A percentile compares a stretch with the other conserved stretches of the same genome.
Evolutionary conservation across 1,140 invertebrate genomes (phyloP).

Genomic region (Caenorhabditis tropicalis): DNA sequence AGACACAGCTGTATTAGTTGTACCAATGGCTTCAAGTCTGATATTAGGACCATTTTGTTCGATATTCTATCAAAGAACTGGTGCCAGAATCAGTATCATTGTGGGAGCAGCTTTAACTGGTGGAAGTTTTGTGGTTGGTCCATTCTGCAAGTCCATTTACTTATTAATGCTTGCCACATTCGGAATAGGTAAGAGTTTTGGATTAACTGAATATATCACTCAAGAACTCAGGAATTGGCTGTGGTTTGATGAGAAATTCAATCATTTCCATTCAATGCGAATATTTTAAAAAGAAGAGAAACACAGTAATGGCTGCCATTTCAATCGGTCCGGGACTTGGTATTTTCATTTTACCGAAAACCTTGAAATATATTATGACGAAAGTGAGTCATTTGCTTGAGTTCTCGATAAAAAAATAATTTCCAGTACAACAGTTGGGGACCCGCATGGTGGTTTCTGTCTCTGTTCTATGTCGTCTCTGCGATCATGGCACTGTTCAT

Average conservation of each 20-base stretch:
- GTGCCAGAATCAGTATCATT: slow-evolving; percentile 41
- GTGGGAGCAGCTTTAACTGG: slow-evolving; percentile 25
- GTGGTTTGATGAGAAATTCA: slow-evolving; percentile 48
- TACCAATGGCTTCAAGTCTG: slow-evolving; percentile 12
- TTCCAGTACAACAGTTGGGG: slow-evolving; percentile 42
- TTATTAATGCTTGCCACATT: slow-evolving; percentile 2
- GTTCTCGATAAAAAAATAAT: not conserved
- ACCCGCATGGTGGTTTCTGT: slow-evolving; percentile 27
- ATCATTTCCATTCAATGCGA: slow-evolving; percentile 50
- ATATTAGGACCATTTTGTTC: slow-evolving; percentile 43
- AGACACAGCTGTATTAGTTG: slow-evolving; percentile 46
- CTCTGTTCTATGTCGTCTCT: slow-evolving; percentile 27
- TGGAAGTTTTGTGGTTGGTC: slow-evolving; percentile 33
- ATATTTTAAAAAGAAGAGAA: slow-evolving; percentile 47
- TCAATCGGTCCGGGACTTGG: slow-evolving; percentile 49
- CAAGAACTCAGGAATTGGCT: slow-evolving; percentile 37
- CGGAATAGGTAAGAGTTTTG: not conserved
- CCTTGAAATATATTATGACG: slow-evolving; percentile 27
- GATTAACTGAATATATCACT: too few relatives aligned
- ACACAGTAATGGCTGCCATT: slow-evolving; percentile 44
- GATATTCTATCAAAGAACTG: slow-evolving; percentile 41
- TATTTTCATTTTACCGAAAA: slow-evolving; percentile 41
- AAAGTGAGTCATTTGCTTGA: slow-evolving; percentile 7
- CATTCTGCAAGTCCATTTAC: slow-evolving; percentile 16
- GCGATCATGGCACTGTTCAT: slow-evolving; percentile 46